Conservation (phyloP, 2,113 vertebrate genomes). For the human region DNA sequence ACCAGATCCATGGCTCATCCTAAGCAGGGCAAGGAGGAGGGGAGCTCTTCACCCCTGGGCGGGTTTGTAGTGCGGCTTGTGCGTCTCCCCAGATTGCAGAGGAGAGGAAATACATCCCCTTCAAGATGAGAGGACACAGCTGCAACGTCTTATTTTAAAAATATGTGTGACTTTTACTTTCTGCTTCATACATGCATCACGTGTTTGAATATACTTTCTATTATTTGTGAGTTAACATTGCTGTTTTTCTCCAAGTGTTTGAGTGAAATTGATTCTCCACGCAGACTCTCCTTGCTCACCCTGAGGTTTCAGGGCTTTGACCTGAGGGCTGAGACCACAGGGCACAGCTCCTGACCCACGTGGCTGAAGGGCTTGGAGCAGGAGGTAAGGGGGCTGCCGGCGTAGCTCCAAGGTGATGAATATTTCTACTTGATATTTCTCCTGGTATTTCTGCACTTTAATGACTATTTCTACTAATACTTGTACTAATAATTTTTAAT, state of each 20-base stretch:
- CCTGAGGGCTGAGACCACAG: not conserved
- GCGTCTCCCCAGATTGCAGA: not conserved
- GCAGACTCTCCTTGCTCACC: rapidly evolving
- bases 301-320: not conserved
- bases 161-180: rapidly evolving
- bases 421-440: not conserved
- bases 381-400: not conserved
- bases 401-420: not conserved
- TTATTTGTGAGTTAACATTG: not conserved
- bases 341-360: not conserved
- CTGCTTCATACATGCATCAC: rapidly evolving
- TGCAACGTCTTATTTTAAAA: not conserved
- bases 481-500: conserved; percentile 65
- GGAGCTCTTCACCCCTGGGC: rapidly evolving
- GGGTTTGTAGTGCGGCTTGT: rapidly evolving
- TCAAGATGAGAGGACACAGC: not conserved
- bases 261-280: not conserved
- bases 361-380: not conserved
- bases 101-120: not conserved
- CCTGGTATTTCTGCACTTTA: conserved; percentile 5
- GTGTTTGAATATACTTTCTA: rapidly evolving
- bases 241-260: not conserved
- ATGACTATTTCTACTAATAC: conserved; percentile 57
- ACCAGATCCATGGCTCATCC: rapidly evolving
- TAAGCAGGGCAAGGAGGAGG: rapidly evolving